A percentile compares a stretch with the other conserved stretches of the same genome.
These are phyloP conservation scores for Toxostoma redivivum DNA, from an alignment of 2,113 vertebrate genomes.

Conservation along the genomic window DNA sequence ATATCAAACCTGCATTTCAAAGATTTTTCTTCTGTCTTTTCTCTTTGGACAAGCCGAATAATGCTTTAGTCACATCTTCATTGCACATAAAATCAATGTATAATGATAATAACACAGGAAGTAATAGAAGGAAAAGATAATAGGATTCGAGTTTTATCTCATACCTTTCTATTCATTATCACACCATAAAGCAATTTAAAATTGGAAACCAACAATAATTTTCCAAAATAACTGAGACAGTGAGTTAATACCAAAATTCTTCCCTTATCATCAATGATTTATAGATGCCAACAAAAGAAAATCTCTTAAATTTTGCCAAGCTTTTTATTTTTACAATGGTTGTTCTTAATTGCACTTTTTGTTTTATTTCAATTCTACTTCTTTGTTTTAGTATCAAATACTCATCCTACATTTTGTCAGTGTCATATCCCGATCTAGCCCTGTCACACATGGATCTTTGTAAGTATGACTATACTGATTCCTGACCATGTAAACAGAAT, in stretches of 20 bases:
- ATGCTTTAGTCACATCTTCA: neutral
- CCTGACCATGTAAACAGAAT: neutral
- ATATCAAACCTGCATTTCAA: neutral
- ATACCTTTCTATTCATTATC: neutral
- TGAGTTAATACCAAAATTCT: neutral
- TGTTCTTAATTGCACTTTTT: neutral
- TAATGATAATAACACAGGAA: neutral
- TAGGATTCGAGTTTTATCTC: neutral
- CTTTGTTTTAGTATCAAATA: neutral
- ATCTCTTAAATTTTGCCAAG: neutral
- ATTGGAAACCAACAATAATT: neutral
- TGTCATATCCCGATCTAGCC: neutral
- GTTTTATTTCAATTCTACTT: neutral
- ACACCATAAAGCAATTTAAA: neutral
- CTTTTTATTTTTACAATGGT: neutral
- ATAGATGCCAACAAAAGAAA: neutral
- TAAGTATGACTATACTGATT: neutral
- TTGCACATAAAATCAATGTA: neutral
- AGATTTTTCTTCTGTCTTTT: neutral
- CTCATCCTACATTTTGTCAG: neutral
- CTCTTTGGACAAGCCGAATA: neutral
- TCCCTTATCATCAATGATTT: neutral
- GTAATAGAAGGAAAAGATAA: neutral
- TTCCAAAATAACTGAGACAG: neutral
- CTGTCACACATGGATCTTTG: neutral